Conservation (phyloP, 2,888 invertebrate species). For the Hypolimnas misippus region DNA sequence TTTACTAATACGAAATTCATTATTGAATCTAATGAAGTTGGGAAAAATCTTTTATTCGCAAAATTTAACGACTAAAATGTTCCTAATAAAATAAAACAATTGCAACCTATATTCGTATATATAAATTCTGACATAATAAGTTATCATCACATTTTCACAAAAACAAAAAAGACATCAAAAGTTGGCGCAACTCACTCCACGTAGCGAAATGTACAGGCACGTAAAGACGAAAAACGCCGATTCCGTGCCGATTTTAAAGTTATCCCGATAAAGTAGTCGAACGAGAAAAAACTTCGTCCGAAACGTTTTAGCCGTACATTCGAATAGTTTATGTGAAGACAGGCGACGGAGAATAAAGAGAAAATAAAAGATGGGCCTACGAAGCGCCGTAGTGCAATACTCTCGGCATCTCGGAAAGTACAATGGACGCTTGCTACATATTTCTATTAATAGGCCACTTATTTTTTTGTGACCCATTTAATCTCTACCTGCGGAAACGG, state of each 20-base stretch:
- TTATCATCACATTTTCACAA: background rate
- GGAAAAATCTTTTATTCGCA: too few relatives aligned
- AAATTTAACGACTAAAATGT: too few relatives aligned
- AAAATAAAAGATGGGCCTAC: slow-evolving; percentile 23
- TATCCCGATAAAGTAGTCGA: slow-evolving; percentile 36
- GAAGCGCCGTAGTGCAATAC: slow-evolving; percentile 17
- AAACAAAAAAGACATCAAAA: slow-evolving; percentile 17
- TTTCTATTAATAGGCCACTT: slow-evolving; percentile 43
- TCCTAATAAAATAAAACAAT: too few relatives aligned
- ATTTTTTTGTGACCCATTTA: slow-evolving; percentile 42
- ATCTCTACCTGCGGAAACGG: slow-evolving; percentile 26
- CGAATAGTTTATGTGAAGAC: slow-evolving; percentile 36
- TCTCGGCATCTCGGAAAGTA: slow-evolving; percentile 36
- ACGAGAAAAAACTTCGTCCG: slow-evolving; percentile 32
- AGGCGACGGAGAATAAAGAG: slow-evolving; percentile 28
- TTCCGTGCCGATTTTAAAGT: slow-evolving; percentile 39
- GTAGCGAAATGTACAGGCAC: slow-evolving; percentile 27
- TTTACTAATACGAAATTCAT: too few relatives aligned
- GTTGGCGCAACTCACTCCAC: slow-evolving; percentile 17
- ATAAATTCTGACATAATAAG: too few relatives aligned
- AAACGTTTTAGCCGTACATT: slow-evolving; percentile 35
- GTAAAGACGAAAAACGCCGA: slow-evolving; percentile 34
- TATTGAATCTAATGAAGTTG: too few relatives aligned
- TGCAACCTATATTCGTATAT: too few relatives aligned
- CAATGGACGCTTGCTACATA: slow-evolving; percentile 37